Evolutionary conservation across 2,113 vertebrate genomes (phyloP), one percentile per base, ranked within the genome.

Genomic region (Urocolius indicus): DNA sequence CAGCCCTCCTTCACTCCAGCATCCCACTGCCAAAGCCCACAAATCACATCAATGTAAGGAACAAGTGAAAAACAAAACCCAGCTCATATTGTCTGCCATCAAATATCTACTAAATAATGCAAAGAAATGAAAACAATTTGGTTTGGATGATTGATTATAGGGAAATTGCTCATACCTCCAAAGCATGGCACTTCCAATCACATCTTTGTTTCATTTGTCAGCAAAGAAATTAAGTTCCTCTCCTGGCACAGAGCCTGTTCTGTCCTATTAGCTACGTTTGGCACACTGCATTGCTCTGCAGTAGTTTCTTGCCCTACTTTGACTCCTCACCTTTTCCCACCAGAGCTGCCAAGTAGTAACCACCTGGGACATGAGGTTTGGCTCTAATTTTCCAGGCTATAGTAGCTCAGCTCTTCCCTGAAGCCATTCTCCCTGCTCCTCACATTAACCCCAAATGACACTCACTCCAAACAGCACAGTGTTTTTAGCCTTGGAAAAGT

Each of bases 21-120:
- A 75, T 80, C 91, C 75, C 38, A 11, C 81, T 93, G 82, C 80
- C 85, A 94, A 93, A 93, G 63, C 76, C 54, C 66, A 82, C 90
- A 91, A 71, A 95, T 94, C 89, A 95, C 36, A 23, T 84, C 72
- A 66, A 0, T 3, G 48, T 49, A 30, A 81, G n/a, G 38, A 87
- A 87, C 1, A 0, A 11, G 32, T 68, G 76, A 75, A 93, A 88
- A 90, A 51, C 79, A 93, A 92, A 94, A 92, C 43, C n/a, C 88
- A 89, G 73, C 65, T 97, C 66, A 38, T 81, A 77, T 59, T 57
- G 87, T 79, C 91, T 94, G 91, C 85, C 78, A 80, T 96, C 96
- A 95, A 96, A 97, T 34, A 58, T 63, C 96, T 96, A 85, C 95
- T 98, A 98, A 97, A 98, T 98, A 98, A 98, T 97, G 97, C 95